phyloP scores from a whole-genome alignment of 2,888 invertebrate species.

The Boloria euphrosyne region DNA sequence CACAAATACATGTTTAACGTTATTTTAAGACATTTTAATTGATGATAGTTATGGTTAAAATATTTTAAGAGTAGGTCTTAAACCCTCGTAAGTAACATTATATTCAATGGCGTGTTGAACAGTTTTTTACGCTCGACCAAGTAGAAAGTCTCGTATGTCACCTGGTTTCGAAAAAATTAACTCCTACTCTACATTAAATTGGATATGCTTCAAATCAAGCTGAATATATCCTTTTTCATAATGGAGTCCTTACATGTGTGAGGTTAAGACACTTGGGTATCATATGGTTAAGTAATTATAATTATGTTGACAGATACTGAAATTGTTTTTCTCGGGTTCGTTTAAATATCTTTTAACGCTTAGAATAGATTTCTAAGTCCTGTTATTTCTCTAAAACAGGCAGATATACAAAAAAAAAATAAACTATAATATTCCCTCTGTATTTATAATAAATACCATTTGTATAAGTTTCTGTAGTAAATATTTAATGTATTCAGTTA shows the following conservation, averaged over 20 bases:
- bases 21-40: background rate
- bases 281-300: constrained; percentile 42
- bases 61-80: constrained; percentile 8
- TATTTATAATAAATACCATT: no score
- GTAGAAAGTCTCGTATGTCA: constrained; percentile 70
- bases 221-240: constrained; percentile 18
- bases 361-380: no score
- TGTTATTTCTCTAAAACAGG: no score
- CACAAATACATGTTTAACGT: background rate
- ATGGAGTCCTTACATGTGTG: constrained; percentile 7
- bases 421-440: no score
- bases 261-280: constrained; percentile 7
- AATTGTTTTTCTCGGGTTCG: constrained; percentile 7
- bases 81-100: constrained; percentile 55
- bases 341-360: no score
- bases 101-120: constrained; percentile 63
- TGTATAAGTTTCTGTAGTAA: no score
- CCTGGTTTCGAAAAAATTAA: constrained; percentile 52
- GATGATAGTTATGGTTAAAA: background rate
- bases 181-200: constrained; percentile 30
- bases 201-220: constrained; percentile 32
- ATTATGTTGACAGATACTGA: constrained; percentile 53
- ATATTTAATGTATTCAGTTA: no score
- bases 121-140: constrained; percentile 75
- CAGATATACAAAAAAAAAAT: no score